A percentile compares a stretch with the other conserved stretches of the same genome.
These are phyloP conservation scores for Onchidella celtica DNA, from an alignment of 2,888 invertebrate species.

Conservation along the genomic window DNA sequence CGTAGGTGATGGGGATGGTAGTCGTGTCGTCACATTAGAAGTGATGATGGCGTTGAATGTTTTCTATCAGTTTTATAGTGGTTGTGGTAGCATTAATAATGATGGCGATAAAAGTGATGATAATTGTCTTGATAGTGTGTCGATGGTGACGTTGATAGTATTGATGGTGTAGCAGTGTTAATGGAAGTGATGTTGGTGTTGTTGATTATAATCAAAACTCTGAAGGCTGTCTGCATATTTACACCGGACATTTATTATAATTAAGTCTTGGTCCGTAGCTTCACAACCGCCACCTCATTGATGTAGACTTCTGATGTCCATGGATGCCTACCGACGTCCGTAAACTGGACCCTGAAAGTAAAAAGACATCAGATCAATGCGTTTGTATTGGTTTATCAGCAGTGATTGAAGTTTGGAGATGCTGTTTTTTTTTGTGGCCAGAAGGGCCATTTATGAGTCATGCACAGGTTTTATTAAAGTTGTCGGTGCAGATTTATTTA, in stretches of 20 bases:
- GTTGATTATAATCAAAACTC: background rate
- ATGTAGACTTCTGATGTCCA: no score
- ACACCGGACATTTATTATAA: no score
- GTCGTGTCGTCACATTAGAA: no score
- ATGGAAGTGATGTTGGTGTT: background rate
- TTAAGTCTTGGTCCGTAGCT: no score
- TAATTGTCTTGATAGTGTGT: background rate
- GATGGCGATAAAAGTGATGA: background rate
- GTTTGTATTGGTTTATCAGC: background rate
- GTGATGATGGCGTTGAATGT: no score
- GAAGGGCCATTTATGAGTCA: no score
- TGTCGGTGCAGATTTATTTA: no score
- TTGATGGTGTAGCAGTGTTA: background rate
- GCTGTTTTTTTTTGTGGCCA: no score
- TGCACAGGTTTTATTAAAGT: no score
- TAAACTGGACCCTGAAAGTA: background rate
- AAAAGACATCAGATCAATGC: background rate
- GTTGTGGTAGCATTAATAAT: background rate
- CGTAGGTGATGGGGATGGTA: background rate
- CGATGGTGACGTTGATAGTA: background rate
- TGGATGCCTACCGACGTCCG: background rate
- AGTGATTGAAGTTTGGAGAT: no score
- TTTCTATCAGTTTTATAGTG: no score
- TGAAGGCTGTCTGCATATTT: background rate
- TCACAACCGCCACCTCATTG: no score